Percentiles rank a stretch among this genome's conserved stretches.
These are phyloP conservation scores for Sciaenops ocellatus DNA, from an alignment of 2,797 vertebrate genomes.

Conservation along the genomic window DNA sequence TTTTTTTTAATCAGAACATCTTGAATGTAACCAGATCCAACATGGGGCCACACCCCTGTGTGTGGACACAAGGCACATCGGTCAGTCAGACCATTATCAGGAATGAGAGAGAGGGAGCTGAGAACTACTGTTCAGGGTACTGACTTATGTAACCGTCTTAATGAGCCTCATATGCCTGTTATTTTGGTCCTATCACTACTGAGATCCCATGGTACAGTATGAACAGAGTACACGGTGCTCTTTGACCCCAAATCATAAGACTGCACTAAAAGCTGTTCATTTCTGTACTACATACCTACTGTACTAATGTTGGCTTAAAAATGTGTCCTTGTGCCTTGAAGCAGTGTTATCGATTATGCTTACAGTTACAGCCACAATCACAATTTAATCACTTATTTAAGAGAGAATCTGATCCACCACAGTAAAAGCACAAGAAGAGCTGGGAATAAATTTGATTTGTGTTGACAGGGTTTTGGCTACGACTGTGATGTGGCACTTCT, in stretches of 20 bases:
- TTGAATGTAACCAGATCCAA: conserved; percentile 48
- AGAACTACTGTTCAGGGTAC: conserved; percentile 46
- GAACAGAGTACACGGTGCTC: conserved; percentile 54
- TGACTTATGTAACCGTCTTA: conserved; percentile 75
- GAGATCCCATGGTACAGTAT: conserved; percentile 57
- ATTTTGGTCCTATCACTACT: conserved; percentile 62
- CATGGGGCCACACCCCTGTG: conserved; percentile 42
- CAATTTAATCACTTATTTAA: conserved; percentile 17
- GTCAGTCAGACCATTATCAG: conserved; percentile 57
- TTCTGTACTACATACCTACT: conserved; percentile 15
- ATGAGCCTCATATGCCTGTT: conserved; percentile 73
- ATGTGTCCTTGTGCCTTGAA: neutral
- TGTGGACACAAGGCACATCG: conserved; percentile 37
- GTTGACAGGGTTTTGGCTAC: conserved; percentile 27
- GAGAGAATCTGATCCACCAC: neutral
- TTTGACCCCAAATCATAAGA: conserved; percentile 76
- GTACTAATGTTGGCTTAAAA: neutral
- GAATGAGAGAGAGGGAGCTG: conserved; percentile 36
- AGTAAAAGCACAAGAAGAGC: neutral
- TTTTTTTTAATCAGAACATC: conserved; percentile 51
- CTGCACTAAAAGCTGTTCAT: conserved; percentile 35
- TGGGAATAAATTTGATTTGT: conserved; percentile 33
- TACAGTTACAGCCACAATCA: conserved; percentile 2
- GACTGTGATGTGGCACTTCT: conserved; percentile 41
- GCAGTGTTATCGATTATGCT: neutral